These are phyloP conservation scores for Nematopogon swammerdamellus DNA, from an alignment of 2,888 invertebrate genomes.

Conservation along the genomic window DNA sequence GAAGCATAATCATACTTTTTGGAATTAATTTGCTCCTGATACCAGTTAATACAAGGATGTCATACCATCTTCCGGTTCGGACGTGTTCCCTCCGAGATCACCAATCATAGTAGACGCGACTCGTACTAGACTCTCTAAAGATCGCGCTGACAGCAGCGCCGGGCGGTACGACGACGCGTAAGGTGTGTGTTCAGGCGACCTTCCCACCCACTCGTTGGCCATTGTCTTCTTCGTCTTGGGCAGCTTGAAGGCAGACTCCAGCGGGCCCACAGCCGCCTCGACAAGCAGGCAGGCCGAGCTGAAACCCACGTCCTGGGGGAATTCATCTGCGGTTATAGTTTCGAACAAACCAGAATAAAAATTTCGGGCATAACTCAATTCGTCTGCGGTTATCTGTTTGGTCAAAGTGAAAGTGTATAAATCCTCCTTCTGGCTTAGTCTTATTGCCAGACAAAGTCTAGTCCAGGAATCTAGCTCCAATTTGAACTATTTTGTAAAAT, in stretches of 20 bases:
- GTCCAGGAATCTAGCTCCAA: no score
- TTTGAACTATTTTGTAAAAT: no score
- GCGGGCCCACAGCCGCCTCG: slow-evolving; percentile 79
- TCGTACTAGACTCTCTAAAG: slow-evolving; percentile 61
- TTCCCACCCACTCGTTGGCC: slow-evolving; percentile 88
- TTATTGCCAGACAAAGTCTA: no score
- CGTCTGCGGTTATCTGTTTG: no score
- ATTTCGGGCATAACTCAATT: no score
- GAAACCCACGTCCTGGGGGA: slow-evolving; percentile 43
- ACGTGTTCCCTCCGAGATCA: slow-evolving; percentile 19
- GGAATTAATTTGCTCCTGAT: no score
- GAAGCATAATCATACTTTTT: no score
- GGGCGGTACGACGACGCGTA: slow-evolving; percentile 44
- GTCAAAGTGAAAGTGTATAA: no score
- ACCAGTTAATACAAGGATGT: slow-evolving; percentile 4
- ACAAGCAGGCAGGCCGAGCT: slow-evolving; percentile 80
- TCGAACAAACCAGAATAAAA: no score
- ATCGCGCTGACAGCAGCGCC: slow-evolving; percentile 34
- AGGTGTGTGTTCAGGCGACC: slow-evolving; percentile 60
- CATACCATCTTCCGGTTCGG: slow-evolving; percentile 12
- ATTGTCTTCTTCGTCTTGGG: slow-evolving; percentile 91
- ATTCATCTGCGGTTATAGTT: no score
- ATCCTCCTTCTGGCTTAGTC: no score
- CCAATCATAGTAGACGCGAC: slow-evolving; percentile 56
- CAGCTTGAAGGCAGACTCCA: slow-evolving; percentile 81